Evolutionary conservation across 2,113 vertebrate genomes (phyloP).

Genomic region (Actenoides hombroni): DNA sequence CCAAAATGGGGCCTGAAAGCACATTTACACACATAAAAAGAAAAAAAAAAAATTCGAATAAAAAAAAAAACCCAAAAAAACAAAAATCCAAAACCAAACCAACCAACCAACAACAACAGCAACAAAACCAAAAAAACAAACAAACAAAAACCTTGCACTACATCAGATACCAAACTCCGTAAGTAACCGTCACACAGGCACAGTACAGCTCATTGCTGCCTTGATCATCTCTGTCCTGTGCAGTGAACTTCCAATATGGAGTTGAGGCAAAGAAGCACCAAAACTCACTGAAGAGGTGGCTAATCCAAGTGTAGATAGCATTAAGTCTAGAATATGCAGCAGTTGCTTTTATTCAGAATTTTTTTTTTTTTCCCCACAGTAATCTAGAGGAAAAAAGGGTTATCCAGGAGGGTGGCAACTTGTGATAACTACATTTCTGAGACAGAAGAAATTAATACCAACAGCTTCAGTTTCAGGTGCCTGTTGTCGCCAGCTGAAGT

Average conservation of each 20-base stretch:
- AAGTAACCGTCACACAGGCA: background rate
- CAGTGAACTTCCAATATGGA: background rate
- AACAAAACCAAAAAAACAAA: background rate
- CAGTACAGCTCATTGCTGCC: accelerated
- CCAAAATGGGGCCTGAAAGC: background rate
- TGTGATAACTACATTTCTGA: background rate
- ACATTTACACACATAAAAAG: background rate
- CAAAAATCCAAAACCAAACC: background rate
- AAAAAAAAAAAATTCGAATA: background rate
- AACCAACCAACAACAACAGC: no score
- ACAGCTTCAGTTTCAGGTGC: background rate
- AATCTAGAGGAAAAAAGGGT: background rate
- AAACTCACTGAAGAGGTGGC: background rate
- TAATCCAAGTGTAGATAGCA: background rate
- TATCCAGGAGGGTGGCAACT: accelerated
- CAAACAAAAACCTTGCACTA: background rate
- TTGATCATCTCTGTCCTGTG: accelerated
- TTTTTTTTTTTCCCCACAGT: background rate
- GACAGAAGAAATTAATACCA: accelerated
- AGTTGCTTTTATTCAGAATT: background rate
- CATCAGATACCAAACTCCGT: background rate
- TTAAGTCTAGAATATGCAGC: background rate
- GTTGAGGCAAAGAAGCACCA: background rate
- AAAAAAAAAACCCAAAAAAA: background rate
- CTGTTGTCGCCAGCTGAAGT: background rate